Evolutionary conservation across 2,113 vertebrate species (phyloP).

Genomic region (Electrona antarctica): DNA sequence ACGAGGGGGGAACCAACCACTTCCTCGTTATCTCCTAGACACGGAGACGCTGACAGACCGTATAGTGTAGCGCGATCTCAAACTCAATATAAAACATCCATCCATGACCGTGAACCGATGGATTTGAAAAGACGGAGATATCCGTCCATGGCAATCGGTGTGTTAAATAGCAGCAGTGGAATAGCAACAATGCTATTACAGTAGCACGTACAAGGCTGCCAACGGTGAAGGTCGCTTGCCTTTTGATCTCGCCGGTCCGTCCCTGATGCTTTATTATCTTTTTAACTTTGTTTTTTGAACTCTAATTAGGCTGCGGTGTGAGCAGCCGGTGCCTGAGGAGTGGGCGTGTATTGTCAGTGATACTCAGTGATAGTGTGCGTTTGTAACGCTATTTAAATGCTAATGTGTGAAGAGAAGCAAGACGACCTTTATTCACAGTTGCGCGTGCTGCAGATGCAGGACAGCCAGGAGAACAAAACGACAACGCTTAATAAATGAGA

Average conservation of each 20-base stretch:
- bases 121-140: no score
- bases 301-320: constrained; percentile 54
- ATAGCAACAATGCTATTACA: no score
- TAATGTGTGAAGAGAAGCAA: constrained; percentile 75
- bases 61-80: no score
- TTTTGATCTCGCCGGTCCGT: constrained; percentile 47
- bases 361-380: constrained; percentile 45
- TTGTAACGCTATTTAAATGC: constrained; percentile 80
- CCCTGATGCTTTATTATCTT: constrained; percentile 64
- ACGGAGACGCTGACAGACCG: no score
- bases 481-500: neutral
- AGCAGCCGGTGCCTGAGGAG: constrained; percentile 40
- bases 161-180: no score
- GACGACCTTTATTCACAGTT: constrained; percentile 69
- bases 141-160: no score
- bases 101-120: no score
- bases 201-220: constrained; percentile 14
- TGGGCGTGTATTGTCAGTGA: constrained; percentile 64
- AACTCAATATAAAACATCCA: no score
- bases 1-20: no score
- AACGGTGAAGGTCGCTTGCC: constrained; percentile 61
- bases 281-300: constrained; percentile 74
- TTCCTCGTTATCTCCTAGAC: no score
- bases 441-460: constrained; percentile 6
- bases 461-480: constrained; percentile 41